These are phyloP conservation scores for Ardeotis arabs DNA, from an alignment of 2,113 vertebrate genomes.

Conservation along the genomic window DNA sequence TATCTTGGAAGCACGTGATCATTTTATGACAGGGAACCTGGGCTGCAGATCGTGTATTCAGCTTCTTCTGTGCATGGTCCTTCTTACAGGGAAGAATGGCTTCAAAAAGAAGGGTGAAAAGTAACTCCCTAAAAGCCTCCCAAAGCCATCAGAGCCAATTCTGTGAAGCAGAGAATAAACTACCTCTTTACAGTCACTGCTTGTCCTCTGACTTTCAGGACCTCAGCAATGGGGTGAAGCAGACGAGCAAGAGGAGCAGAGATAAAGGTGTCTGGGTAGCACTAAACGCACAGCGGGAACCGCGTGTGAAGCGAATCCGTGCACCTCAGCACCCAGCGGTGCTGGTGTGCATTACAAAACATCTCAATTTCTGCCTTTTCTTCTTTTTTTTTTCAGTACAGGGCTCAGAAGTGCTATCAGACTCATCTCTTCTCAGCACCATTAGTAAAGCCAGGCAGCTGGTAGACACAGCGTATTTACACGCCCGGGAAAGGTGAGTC, in stretches of 20 bases:
- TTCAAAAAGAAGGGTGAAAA: not conserved
- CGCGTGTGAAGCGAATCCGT: rapidly evolving
- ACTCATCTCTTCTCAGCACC: not conserved
- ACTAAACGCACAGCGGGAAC: not conserved
- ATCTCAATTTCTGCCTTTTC: not conserved
- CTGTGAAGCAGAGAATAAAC: not conserved
- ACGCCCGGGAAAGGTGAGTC: not conserved
- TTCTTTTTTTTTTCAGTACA: not conserved
- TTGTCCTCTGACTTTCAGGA: not conserved
- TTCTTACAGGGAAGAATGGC: not conserved
- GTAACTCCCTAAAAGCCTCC: not conserved
- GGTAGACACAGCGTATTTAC: not conserved
- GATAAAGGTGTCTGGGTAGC: not conserved
- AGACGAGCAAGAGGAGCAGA: not conserved
- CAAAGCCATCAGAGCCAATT: not conserved
- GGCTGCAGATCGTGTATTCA: not conserved
- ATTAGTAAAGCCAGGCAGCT: not conserved
- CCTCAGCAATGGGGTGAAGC: not conserved
- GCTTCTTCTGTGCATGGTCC: not conserved
- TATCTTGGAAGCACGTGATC: not conserved
- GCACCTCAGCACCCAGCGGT: not conserved
- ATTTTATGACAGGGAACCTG: not conserved
- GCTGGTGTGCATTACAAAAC: too few relatives aligned
- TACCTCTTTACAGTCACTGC: not conserved
- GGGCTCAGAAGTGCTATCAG: not conserved